phyloP scores from a whole-genome alignment of 2,888 invertebrate species.

The Chaetoderma sp. region DNA sequence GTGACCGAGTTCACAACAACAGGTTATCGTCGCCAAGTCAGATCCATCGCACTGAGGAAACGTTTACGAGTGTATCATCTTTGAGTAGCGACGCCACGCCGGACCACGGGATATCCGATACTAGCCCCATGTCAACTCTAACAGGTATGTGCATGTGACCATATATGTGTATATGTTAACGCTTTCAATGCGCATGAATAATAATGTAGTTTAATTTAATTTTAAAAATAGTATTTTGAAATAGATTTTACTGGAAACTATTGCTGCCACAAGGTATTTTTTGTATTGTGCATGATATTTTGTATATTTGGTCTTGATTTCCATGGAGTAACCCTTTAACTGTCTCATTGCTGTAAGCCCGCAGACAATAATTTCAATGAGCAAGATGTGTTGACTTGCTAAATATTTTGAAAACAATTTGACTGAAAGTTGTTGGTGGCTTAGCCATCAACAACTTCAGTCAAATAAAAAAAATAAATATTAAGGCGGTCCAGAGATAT shows the following conservation, averaged over 20 bases:
- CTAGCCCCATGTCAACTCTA: constrained; percentile 89
- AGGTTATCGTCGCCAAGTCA: constrained; percentile 10
- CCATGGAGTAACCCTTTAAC: no score
- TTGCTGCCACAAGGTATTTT: background rate
- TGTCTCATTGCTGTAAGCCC: no score
- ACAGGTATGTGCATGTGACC: constrained; percentile 74
- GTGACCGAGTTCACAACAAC: constrained; percentile 73
- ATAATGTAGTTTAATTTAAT: background rate
- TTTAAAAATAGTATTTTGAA: background rate
- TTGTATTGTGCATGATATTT: background rate
- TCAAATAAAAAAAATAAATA: no score
- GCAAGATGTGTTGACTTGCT: no score
- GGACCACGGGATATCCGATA: constrained; percentile 80
- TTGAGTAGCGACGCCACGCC: constrained; percentile 76
- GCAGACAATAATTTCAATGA: no score
- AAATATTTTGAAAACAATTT: no score
- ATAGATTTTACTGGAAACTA: background rate
- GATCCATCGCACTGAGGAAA: constrained; percentile 66
- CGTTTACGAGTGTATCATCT: constrained; percentile 73
- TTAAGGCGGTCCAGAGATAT: no score
- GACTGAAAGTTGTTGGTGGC: no score
- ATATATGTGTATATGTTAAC: background rate
- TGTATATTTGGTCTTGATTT: no score
- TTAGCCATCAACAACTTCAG: no score
- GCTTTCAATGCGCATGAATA: background rate